phyloP scores from a whole-genome alignment of 2,888 invertebrate species.

The Scotopteryx bipunctaria region DNA sequence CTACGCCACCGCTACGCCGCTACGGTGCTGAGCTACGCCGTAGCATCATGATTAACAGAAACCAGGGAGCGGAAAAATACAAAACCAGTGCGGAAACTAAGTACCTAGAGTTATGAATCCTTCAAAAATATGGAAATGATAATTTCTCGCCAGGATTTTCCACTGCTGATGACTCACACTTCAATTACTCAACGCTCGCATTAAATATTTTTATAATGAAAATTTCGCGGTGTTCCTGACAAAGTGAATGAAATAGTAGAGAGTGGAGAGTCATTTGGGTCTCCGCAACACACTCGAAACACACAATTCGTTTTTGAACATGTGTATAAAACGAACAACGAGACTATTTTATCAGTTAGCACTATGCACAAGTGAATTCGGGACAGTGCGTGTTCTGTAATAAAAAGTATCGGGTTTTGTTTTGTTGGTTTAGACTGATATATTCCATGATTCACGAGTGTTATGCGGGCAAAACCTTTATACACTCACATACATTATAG shows the following conservation, averaged over 20 bases:
- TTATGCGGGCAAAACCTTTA: background rate
- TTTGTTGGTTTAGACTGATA: conserved; percentile 5
- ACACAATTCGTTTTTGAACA: conserved; percentile 38
- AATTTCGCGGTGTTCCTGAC: conserved; percentile 27
- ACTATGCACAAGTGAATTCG: conserved; percentile 17
- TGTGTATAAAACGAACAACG: conserved; percentile 39
- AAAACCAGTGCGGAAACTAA: background rate
- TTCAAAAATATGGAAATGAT: background rate
- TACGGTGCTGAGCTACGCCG: conserved; percentile 33
- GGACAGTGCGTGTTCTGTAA: conserved; percentile 9
- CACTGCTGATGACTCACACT: conserved; percentile 16
- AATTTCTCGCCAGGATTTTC: conserved; percentile 11
- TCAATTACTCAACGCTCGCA: conserved; percentile 4
- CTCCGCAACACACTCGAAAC: conserved; percentile 27
- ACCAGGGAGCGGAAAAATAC: conserved; percentile 27
- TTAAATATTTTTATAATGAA: conserved; percentile 16
- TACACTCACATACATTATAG: background rate
- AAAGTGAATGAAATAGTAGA: conserved; percentile 32
- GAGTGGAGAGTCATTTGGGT: conserved; percentile 36
- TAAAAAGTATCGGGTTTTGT: conserved; percentile 19
- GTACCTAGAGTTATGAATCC: background rate
- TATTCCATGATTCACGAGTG: background rate
- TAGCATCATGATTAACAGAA: conserved; percentile 32
- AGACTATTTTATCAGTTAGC: conserved; percentile 36
- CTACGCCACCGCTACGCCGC: conserved; percentile 36